phyloP scores from a whole-genome alignment of 92 coral and sea anemone species.

The Phenganax stokvisi region DNA sequence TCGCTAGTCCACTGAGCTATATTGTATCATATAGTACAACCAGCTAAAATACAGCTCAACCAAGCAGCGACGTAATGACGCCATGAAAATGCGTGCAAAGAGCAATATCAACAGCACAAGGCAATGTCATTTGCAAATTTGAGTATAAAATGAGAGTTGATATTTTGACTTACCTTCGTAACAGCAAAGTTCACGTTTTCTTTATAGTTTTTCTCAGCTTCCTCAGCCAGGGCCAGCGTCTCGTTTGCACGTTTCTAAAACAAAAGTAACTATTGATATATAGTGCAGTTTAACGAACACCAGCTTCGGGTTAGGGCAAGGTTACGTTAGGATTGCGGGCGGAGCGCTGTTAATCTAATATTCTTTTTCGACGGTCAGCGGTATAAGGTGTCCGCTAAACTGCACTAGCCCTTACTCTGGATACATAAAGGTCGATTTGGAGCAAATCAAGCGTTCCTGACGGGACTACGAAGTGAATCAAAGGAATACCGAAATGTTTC shows the following conservation, averaged over 20 bases:
- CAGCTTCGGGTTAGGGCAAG: too few species aligned
- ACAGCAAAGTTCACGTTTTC: slow-evolving; percentile 38
- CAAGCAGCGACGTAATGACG: too few species aligned
- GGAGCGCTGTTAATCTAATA: too few species aligned
- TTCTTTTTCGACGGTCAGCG: too few species aligned
- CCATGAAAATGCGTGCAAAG: neutral
- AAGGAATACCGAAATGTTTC: slow-evolving; percentile 46
- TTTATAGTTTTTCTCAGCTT: slow-evolving; percentile 51
- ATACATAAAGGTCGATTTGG: too few species aligned
- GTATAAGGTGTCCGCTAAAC: too few species aligned
- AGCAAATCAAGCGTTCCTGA: neutral
- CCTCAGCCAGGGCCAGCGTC: slow-evolving; percentile 44
- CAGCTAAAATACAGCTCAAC: too few species aligned
- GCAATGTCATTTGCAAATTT: neutral
- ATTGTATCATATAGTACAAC: too few species aligned
- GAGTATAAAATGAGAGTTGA: neutral
- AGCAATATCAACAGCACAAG: neutral
- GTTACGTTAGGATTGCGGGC: neutral
- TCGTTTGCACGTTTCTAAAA: slow-evolving; percentile 45
- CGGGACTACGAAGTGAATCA: too few species aligned
- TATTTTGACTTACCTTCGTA: slow-evolving; percentile 40
- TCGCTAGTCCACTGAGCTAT: too few species aligned
- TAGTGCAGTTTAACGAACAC: too few species aligned
- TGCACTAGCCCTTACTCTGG: too few species aligned
- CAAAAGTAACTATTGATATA: neutral